These are phyloP conservation scores for Mimas tiliae DNA, from an alignment of 2,888 invertebrate genomes.

Conservation along the genomic window DNA sequence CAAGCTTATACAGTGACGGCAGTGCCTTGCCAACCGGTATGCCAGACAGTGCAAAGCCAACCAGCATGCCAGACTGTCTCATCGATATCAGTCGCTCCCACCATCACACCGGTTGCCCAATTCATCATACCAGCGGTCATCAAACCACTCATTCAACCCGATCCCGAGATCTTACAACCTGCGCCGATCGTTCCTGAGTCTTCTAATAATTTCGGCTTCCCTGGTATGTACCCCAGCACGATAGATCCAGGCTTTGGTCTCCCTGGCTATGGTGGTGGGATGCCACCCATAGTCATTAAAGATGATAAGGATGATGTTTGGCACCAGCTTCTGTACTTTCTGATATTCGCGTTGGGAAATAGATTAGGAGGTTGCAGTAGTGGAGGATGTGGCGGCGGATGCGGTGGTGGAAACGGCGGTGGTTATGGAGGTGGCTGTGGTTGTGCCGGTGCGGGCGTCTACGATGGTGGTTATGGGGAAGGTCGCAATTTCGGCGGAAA, in stretches of 20 bases:
- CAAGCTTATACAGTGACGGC: slow-evolving; percentile 23
- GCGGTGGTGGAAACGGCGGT: slow-evolving; percentile 37
- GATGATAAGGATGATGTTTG: slow-evolving; percentile 46
- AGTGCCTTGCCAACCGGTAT: slow-evolving; percentile 33
- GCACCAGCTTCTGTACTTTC: slow-evolving; percentile 52
- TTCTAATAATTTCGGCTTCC: slow-evolving; percentile 30
- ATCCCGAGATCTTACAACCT: slow-evolving; percentile 36
- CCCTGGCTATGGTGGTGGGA: slow-evolving; percentile 36
- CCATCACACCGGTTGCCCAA: slow-evolving; percentile 44
- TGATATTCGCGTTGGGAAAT: slow-evolving; percentile 59
- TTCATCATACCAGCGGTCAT: slow-evolving; percentile 61
- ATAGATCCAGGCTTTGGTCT: slow-evolving; percentile 9
- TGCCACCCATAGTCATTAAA: slow-evolving; percentile 54
- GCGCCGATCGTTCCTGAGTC: slow-evolving; percentile 37
- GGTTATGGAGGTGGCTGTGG: slow-evolving; percentile 33
- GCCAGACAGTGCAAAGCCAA: slow-evolving; percentile 30
- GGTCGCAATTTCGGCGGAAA: too few species aligned
- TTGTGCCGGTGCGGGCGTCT: slow-evolving; percentile 35
- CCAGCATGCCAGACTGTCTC: slow-evolving; percentile 22
- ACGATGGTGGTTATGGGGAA: too few species aligned
- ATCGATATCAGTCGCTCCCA: slow-evolving; percentile 23
- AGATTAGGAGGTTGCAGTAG: slow-evolving; percentile 39
- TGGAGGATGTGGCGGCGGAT: slow-evolving; percentile 30
- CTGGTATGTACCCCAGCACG: slow-evolving; percentile 30
- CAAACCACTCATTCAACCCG: slow-evolving; percentile 50